These are phyloP conservation scores for Thalpophila matura DNA, from an alignment of 2,888 invertebrate species.

Conservation along the genomic window DNA sequence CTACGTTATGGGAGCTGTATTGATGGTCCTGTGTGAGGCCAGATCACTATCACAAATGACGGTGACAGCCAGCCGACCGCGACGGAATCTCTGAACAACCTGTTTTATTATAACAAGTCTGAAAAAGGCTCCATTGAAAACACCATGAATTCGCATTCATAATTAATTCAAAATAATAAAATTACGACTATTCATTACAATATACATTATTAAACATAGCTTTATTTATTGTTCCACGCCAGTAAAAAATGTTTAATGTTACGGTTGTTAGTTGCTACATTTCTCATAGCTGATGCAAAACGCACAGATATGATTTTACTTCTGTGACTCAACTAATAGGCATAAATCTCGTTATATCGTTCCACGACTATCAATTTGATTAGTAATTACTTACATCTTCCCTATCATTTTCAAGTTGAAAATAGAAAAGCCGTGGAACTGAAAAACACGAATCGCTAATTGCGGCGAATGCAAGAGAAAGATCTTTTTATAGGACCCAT, in stretches of 20 bases:
- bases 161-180: slow-evolving; percentile 42
- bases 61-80: slow-evolving; percentile 55
- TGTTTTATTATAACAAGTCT: slow-evolving; percentile 32
- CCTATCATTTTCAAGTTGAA: not conserved
- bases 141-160: slow-evolving; percentile 37
- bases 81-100: slow-evolving; percentile 41
- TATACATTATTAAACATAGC: too few species aligned
- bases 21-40: slow-evolving; percentile 53
- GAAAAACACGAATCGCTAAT: not conserved
- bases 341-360: not conserved
- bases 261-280: not conserved
- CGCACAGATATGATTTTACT: not conserved
- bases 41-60: slow-evolving; percentile 60
- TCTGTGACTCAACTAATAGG: not conserved
- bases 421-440: not conserved
- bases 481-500: slow-evolving; percentile 4
- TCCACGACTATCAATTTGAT: not conserved
- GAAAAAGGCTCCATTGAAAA: slow-evolving; percentile 47
- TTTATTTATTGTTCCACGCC: slow-evolving; percentile 19
- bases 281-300: slow-evolving; percentile 11
- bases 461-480: slow-evolving; percentile 6
- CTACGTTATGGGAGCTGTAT: slow-evolving; percentile 13
- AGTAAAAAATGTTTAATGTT: slow-evolving; percentile 13
- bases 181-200: slow-evolving; percentile 28
- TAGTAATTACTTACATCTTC: not conserved